A percentile compares a stretch with the other conserved stretches of the same genome.
Conservation (phyloP, 2,888 invertebrate species). For the Callimorpha dominula region DNA sequence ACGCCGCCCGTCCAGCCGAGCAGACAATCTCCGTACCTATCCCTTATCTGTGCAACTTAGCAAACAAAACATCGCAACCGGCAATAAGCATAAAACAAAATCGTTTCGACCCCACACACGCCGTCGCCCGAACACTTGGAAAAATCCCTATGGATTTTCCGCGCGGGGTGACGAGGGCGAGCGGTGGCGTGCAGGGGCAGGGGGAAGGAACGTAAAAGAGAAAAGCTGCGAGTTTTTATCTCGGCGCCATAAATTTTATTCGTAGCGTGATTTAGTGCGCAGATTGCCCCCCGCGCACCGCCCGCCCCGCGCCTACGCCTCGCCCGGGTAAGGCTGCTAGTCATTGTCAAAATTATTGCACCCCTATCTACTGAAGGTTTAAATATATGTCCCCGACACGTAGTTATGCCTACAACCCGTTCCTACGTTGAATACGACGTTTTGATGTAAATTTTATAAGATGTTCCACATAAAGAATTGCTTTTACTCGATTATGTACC, state of each 20-base stretch:
- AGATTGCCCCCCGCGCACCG: constrained; percentile 83
- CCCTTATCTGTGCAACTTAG: constrained; percentile 83
- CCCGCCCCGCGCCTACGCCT: constrained; percentile 82
- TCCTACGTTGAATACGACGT: constrained; percentile 63
- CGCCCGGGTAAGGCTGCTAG: constrained; percentile 85
- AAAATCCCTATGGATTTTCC: constrained; percentile 87
- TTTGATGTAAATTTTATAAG: constrained; percentile 65
- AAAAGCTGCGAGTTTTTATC: constrained; percentile 88
- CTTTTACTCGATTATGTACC: constrained; percentile 36
- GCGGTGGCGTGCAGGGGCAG: constrained; percentile 56
- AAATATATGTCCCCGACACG: constrained; percentile 86
- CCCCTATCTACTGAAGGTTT: constrained; percentile 87
- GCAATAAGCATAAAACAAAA: constrained; percentile 87
- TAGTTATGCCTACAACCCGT: constrained; percentile 82
- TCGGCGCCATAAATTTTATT: constrained; percentile 88
- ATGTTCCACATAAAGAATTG: constrained; percentile 54
- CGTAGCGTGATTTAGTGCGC: constrained; percentile 88
- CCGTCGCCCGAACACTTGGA: constrained; percentile 85
- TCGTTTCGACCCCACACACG: constrained; percentile 85
- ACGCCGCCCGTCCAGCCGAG: constrained; percentile 69
- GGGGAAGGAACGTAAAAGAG: constrained; percentile 87
- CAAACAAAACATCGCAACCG: constrained; percentile 84
- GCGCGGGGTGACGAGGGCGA: constrained; percentile 66
- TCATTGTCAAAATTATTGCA: constrained; percentile 88
- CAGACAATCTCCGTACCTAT: constrained; percentile 76